phyloP scores from a whole-genome alignment of 2,888 invertebrate genomes.

The Eueremaeus valkanovi region DNA sequence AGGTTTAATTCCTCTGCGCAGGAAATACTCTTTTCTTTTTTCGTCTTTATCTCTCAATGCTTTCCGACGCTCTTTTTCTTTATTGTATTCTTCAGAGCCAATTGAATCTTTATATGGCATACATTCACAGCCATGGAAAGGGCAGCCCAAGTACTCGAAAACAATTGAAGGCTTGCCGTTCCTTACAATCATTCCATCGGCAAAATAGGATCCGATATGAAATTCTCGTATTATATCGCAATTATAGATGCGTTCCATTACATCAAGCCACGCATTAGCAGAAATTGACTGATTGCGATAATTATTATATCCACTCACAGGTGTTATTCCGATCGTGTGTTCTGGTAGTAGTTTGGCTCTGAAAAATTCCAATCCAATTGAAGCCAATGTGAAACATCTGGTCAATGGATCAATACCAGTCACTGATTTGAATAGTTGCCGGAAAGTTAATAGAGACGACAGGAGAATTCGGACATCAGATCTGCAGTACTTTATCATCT shows the following conservation, averaged over 20 bases:
- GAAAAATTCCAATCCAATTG: conserved; percentile 12
- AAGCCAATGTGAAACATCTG: conserved; percentile 13
- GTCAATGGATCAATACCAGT: conserved; percentile 27
- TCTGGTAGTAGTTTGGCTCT: neutral
- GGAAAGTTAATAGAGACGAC: neutral
- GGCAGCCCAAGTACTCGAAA: conserved; percentile 23
- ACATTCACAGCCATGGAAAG: neutral
- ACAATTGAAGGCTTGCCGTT: neutral
- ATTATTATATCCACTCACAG: neutral
- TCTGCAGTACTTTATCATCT: neutral
- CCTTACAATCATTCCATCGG: neutral
- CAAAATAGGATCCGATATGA: neutral
- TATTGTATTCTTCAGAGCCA: no score
- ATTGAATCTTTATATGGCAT: neutral
- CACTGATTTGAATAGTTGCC: neutral
- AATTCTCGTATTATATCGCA: neutral
- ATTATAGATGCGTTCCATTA: neutral
- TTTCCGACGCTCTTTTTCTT: no score
- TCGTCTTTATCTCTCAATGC: neutral
- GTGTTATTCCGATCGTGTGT: conserved; percentile 2
- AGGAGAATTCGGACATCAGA: conserved; percentile 20
- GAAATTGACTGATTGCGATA: neutral
- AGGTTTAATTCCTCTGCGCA: neutral
- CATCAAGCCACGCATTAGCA: conserved; percentile 19
- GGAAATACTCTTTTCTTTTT: neutral